Evolutionary conservation across 2,113 vertebrate species (phyloP), one percentile per base, ranked within the genome.

Genomic region (Myrmophylax atrothorax): DNA sequence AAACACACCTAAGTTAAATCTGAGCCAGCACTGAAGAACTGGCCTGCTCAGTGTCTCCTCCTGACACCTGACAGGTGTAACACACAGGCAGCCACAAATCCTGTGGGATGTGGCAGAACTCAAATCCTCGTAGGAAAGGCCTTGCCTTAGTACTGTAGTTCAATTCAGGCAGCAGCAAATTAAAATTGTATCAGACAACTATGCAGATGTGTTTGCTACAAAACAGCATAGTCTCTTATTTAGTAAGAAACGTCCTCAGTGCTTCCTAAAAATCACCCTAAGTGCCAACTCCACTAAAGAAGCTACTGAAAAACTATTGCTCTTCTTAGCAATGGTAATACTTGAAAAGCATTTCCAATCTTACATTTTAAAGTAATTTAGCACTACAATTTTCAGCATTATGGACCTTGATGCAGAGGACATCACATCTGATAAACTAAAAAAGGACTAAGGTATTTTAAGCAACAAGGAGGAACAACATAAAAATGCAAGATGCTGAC

Each of bases 61-160:
- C 28, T 37, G n/a, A 50, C 19, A 24, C 47, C 44, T 40, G 64
- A 77, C 60, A 89, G 60, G 24, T 63, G 35, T 1, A 74, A 53
- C 4, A 55, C 6, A 33, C 0, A 1, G 12, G 13, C 47, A 59
- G 15, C 67, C 60, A 53, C 18, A 33, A 22, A 0, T 8, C 18
- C 33, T 50, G 56, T 29, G 19, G 5, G 10, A 13, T 55, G 38
- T 52, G 64, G 55, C 31, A 90, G 50, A 89, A 93, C 12, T 46
- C 33, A 24, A 77, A 77, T 24, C 18, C 47, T 47, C 38, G 35
- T 2, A 50, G 24, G 50, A 86, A 49, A 86, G 18, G 24, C 33
- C 29, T 23, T 86, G 44, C 76, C 17, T 68, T 58, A 73, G 90
- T 37, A 16, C 10, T 38, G 12, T 33, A 49, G n/a, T 22, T 70